phyloP scores from a whole-genome alignment of 1,140 invertebrate species.

The Argopecten irradians region DNA sequence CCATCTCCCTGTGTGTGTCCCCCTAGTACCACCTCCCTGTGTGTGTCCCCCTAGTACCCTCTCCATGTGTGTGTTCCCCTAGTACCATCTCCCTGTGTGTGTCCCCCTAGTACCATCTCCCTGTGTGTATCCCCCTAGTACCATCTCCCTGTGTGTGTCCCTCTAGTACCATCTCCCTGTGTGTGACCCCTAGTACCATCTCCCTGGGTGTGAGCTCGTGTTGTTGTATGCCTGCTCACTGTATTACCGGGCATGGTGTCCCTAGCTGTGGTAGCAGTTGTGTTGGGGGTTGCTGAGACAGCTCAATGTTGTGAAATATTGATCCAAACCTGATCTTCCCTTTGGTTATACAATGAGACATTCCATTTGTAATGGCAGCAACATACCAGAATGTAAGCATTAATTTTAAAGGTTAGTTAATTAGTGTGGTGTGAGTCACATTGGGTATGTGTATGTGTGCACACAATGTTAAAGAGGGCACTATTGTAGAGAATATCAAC shows the following conservation, averaged over 20 bases:
- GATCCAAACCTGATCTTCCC: neutral
- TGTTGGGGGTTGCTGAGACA: slow-evolving; percentile 20
- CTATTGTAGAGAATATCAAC: neutral
- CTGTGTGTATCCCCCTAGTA: too few species aligned
- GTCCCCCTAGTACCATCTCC: too few species aligned
- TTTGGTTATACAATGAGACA: neutral
- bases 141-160: neutral
- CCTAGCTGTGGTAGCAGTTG: neutral
- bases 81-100: too few species aligned
- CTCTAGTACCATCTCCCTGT: neutral
- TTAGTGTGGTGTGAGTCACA: neutral
- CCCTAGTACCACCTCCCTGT: too few species aligned
- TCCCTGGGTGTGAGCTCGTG: neutral
- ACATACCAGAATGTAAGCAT: slow-evolving; percentile 11
- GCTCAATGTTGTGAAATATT: slow-evolving; percentile 22
- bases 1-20: too few species aligned
- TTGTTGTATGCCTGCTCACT: neutral
- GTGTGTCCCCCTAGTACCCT: too few species aligned
- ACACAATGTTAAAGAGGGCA: neutral
- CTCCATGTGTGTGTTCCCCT: too few species aligned
- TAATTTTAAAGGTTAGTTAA: slow-evolving; percentile 23
- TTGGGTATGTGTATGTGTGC: neutral
- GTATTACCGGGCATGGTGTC: neutral
- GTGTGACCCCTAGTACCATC: neutral
- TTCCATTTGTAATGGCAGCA: neutral